Conservation (phyloP, 1,140 invertebrate species). For the Artemia franciscana region DNA sequence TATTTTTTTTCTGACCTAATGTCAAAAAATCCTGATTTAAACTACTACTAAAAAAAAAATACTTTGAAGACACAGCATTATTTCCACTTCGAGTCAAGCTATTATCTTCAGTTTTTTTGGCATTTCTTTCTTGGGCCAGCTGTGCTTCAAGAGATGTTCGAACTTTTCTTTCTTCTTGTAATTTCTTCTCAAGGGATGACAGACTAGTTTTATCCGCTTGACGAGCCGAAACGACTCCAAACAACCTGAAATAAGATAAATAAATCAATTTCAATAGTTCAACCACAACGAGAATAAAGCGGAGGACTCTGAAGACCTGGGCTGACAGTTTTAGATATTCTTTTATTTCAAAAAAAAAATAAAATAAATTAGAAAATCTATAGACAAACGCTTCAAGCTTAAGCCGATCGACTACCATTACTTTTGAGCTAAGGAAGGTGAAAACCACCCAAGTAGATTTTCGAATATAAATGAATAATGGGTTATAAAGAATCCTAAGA, state of each 20-base stretch:
- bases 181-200: constrained; percentile 43
- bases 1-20: no score
- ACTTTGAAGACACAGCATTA: background rate
- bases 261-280: constrained; percentile 2
- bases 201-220: constrained; percentile 55
- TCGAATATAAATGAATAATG: no score
- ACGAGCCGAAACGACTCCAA: constrained; percentile 39
- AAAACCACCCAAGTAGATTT: no score
- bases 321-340: no score
- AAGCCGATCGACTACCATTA: no score
- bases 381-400: no score
- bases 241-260: constrained; percentile 32
- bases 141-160: constrained; percentile 47
- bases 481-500: no score
- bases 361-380: no score
- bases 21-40: no score
- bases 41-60: no score
- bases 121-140: constrained; percentile 44
- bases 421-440: no score
- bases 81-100: constrained; percentile 22
- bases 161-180: constrained; percentile 58
- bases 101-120: constrained; percentile 38
- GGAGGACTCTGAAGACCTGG: constrained; percentile 5
- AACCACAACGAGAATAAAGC: background rate
- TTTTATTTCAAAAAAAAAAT: no score